phyloP scores from a whole-genome alignment of 2,888 invertebrate genomes.

The Lymantria dispar region DNA sequence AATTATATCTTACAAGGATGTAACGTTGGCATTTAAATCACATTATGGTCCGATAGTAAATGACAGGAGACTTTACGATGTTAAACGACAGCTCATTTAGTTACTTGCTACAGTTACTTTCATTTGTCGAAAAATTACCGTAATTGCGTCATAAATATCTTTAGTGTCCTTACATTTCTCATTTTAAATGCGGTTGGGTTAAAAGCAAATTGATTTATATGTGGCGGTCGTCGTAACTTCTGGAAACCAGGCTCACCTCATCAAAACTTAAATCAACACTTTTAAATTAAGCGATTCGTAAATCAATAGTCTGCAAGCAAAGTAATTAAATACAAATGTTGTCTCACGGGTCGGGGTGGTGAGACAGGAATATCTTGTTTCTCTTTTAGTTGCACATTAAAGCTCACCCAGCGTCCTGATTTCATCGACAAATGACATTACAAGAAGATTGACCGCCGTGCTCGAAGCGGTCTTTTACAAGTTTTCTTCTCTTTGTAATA shows the following conservation, averaged over 20 bases:
- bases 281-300: constrained; percentile 63
- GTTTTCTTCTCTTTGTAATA: constrained; percentile 32
- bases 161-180: constrained; percentile 20
- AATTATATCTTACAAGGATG: constrained; percentile 49
- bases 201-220: constrained; percentile 39
- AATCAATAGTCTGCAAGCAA: constrained; percentile 59
- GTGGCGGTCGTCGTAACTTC: constrained; percentile 36
- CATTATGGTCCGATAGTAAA: constrained; percentile 27
- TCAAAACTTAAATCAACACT: constrained; percentile 66
- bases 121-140: constrained; percentile 18
- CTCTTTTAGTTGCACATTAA: constrained; percentile 26
- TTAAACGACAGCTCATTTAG: constrained; percentile 11
- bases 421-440: constrained; percentile 55
- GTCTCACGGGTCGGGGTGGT: constrained; percentile 37
- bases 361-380: constrained; percentile 26
- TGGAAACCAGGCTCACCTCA: constrained; percentile 38
- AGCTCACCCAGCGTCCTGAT: constrained; percentile 31
- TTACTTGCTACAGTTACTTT: constrained; percentile 16
- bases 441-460: constrained; percentile 49
- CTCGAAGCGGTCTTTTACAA: constrained; percentile 36
- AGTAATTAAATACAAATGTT: constrained; percentile 65
- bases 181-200: constrained; percentile 25
- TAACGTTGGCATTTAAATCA: constrained; percentile 47
- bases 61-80: constrained; percentile 28
- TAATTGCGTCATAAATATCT: constrained; percentile 28